Evolutionary conservation across 2,113 vertebrate genomes (phyloP).

Genomic region (Amphiprion ocellaris): DNA sequence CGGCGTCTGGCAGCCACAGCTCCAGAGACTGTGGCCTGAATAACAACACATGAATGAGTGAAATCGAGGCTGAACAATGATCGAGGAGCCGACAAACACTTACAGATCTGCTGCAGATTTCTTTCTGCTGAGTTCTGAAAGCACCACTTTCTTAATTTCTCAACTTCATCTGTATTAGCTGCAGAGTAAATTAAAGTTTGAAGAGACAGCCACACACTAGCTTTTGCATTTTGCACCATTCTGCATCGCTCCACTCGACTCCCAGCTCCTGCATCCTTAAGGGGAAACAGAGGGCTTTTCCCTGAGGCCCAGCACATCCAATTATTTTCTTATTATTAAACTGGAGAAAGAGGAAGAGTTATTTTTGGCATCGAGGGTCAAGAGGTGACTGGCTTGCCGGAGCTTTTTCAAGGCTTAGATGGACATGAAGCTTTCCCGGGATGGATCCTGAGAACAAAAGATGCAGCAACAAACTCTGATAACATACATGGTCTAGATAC

Average conservation of each 20-base stretch:
- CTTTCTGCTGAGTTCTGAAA: neutral
- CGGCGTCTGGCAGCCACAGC: neutral
- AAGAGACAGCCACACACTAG: neutral
- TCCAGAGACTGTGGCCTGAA: slow-evolving; percentile 9
- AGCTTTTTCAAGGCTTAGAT: slow-evolving; percentile 23
- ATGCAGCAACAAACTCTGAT: neutral
- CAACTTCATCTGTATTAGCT: neutral
- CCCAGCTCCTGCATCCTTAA: neutral
- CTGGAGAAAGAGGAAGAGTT: slow-evolving; percentile 40
- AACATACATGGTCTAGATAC: neutral
- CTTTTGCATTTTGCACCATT: neutral
- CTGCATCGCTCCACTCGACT: neutral
- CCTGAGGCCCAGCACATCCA: slow-evolving; percentile 11
- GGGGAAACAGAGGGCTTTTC: slow-evolving; percentile 8
- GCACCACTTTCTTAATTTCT: neutral
- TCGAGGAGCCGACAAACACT: neutral
- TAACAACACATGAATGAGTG: slow-evolving; percentile 24
- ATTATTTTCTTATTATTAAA: slow-evolving; percentile 65
- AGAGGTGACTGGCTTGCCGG: slow-evolving; percentile 37
- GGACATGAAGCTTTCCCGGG: slow-evolving; percentile 20
- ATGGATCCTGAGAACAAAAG: slow-evolving; percentile 17
- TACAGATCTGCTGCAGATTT: neutral
- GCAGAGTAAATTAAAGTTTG: neutral
- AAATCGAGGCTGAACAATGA: neutral
- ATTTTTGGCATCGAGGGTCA: slow-evolving; percentile 65